Conservation (phyloP, 2,888 invertebrate genomes). For the Morpho achilles region DNA sequence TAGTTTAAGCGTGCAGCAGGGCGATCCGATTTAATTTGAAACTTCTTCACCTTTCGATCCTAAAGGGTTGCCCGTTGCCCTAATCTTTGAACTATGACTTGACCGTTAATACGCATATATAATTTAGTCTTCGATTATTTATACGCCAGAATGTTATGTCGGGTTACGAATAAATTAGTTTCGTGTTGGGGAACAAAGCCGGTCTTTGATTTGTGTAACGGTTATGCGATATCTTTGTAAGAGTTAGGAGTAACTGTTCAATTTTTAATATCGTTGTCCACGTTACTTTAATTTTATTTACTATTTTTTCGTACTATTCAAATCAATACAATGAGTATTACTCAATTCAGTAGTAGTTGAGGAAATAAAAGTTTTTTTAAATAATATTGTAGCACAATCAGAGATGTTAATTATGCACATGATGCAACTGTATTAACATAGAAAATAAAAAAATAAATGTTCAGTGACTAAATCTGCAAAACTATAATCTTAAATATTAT, state of each 20-base stretch:
- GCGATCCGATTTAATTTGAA: conserved; percentile 64
- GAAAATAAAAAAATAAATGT: too few species aligned
- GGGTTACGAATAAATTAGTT: conserved; percentile 78
- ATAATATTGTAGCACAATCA: too few species aligned
- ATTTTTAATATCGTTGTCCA: not conserved
- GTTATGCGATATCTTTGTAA: conserved; percentile 65
- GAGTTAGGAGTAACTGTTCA: conserved; percentile 44
- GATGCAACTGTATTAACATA: too few species aligned
- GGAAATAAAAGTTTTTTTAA: too few species aligned
- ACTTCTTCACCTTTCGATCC: conserved; percentile 62
- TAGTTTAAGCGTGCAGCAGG: conserved; percentile 58
- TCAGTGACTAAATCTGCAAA: too few species aligned
- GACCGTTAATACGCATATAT: conserved; percentile 79
- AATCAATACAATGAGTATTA: too few species aligned
- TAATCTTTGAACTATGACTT: conserved; percentile 80
- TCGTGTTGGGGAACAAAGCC: conserved; percentile 76
- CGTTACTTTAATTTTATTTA: too few species aligned
- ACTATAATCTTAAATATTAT: too few species aligned
- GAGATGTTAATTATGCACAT: too few species aligned
- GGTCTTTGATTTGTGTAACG: conserved; percentile 72
- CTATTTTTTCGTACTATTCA: too few species aligned
- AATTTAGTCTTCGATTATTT: conserved; percentile 78
- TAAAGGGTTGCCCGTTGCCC: conserved; percentile 74
- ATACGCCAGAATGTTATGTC: conserved; percentile 60
- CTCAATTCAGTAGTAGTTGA: too few species aligned